These are phyloP conservation scores for Aphelocoma californica DNA, from an alignment of 2,797 vertebrate genomes.

Conservation along the genomic window DNA sequence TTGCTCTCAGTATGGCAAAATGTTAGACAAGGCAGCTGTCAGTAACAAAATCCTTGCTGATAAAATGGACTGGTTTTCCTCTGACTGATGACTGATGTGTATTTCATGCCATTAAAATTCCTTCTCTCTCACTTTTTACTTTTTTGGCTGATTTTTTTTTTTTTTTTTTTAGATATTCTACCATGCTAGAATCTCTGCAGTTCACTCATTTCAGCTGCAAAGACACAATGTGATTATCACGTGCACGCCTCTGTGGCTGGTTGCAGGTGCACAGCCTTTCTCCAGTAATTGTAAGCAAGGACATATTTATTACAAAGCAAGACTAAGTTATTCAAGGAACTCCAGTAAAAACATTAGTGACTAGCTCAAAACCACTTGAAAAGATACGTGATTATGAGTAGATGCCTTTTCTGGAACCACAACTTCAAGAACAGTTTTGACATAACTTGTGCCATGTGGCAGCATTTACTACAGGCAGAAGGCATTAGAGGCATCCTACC, in stretches of 20 bases:
- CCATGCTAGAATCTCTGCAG: not conserved
- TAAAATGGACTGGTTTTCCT: not conserved
- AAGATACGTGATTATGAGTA: not conserved
- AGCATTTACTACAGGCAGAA: not conserved
- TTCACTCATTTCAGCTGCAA: not conserved
- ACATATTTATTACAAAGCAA: not conserved
- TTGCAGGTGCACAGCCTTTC: not conserved
- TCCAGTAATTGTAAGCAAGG: not conserved
- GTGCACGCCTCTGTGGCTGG: not conserved
- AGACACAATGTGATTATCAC: not conserved
- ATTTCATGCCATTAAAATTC: not conserved
- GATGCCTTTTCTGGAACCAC: slow-evolving; percentile 2
- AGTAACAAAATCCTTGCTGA: not conserved
- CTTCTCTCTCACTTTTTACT: not conserved
- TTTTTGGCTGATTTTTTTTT: not conserved
- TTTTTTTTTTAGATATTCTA: not conserved
- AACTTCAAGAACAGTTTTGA: slow-evolving; percentile 15
- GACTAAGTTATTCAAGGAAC: slow-evolving; percentile 11
- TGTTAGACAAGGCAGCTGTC: not conserved
- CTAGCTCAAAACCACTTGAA: slow-evolving; percentile 43
- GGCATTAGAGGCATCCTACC: not conserved
- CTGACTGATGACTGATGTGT: rapidly evolving
- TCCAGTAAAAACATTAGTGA: not conserved
- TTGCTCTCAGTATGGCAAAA: not conserved
- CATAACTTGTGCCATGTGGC: not conserved